These are phyloP conservation scores for Panonychus citri DNA, from an alignment of 1,140 invertebrate species.

Conservation along the genomic window DNA sequence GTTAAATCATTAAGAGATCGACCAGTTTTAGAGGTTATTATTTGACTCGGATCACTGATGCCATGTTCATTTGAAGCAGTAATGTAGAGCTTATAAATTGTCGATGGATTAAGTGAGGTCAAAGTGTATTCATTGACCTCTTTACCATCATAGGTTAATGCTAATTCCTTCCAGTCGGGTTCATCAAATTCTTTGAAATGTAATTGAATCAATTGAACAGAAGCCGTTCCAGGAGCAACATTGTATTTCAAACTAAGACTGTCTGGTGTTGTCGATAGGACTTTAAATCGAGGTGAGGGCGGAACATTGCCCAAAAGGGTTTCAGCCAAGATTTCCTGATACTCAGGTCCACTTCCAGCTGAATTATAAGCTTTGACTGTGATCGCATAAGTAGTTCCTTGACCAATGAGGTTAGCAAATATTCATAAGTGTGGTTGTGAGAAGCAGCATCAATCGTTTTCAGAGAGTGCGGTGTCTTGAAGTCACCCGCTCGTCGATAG, in stretches of 20 bases:
- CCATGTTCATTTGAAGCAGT: conserved; percentile 14
- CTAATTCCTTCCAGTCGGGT: conserved; percentile 9
- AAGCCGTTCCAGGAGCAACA: conserved; percentile 2
- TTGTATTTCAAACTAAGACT: neutral
- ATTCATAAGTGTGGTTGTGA: conserved; percentile 9
- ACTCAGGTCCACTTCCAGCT: conserved; percentile 15
- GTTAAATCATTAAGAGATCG: neutral
- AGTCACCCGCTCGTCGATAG: conserved; percentile 36
- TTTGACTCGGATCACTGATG: conserved; percentile 12
- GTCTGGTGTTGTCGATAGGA: neutral
- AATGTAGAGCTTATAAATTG: conserved; percentile 13
- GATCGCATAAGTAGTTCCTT: conserved; percentile 17
- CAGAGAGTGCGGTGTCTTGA: conserved; percentile 18
- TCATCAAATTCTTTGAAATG: conserved; percentile 10
- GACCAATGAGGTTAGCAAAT: conserved; percentile 13
- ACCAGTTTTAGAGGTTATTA: conserved; percentile 8
- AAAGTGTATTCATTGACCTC: neutral
- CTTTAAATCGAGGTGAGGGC: conserved; percentile 4
- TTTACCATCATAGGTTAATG: neutral
- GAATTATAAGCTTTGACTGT: conserved; percentile 16
- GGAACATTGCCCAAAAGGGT: conserved; percentile 17
- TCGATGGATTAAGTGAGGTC: neutral
- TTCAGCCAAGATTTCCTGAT: conserved; percentile 14
- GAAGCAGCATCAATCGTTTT: neutral
- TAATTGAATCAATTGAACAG: neutral